Base-by-base conservation (phyloP, 1,140 invertebrate genomes). In the Hormaphis cornu region DNA sequence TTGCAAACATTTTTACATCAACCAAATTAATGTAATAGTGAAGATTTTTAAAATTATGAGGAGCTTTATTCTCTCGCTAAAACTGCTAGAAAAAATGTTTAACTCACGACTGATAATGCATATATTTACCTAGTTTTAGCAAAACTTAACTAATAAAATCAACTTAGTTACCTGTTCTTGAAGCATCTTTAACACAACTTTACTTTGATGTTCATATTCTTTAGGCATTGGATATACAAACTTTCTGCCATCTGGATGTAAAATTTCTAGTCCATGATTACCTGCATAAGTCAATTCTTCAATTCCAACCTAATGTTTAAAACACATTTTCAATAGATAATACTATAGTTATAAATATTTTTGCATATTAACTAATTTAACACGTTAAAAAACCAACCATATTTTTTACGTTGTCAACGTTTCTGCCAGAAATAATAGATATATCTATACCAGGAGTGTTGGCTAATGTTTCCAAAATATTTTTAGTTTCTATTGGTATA, bases 171-270 rank as follows among this genome's bases (percentile, higher is more conserved):
- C 87, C 76, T 89, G 86, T 76, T 93, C 90, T 76, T 93, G 89
- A 28, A 94, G 79, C 1, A 85, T 82, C 75, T 90, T 88, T 73
- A 92, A 84, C 24, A 95, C 79, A 50, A 84, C 83, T 16, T 84
- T 86, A 18, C 93, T 87, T 77, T 92, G 91, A 42, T 86, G 87
- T 75, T 91, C 89, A 72, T 88, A 87, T 75, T 93, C 89, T 48
- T 86, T 84, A 1, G 91, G 91, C 86, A 93, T 90, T 1, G 91
- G 91, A 80, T 93, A 90, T 1, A 93, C 89, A 75, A 94, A 94
- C 76, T 90, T 91, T 70, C 89, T 92, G 35, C 91, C 91, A 76
- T 95, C 91, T 0, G 91, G 90, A 80, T 94, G 90, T 46, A 91
- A 76, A 75, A 94, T 93, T 79, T 94, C 91, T 58, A 95, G 76